phyloP scores from a whole-genome alignment of 2,113 vertebrate species.

The Larimichthys crocea region DNA sequence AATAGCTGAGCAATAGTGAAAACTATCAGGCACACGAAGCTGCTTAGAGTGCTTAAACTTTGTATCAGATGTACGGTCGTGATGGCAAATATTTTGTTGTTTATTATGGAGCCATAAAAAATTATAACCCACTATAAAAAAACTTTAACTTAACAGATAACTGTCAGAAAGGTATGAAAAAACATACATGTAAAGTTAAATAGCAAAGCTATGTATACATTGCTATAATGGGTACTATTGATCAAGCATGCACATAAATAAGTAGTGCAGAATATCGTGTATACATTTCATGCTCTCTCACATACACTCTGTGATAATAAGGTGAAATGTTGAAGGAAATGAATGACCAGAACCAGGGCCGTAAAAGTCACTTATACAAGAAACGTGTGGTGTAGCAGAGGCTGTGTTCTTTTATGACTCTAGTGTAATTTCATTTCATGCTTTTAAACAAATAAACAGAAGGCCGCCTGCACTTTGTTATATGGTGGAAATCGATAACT shows the following conservation, averaged over 20 bases:
- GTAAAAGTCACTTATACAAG: slow-evolving; percentile 25
- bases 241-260: not conserved
- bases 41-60: too few relatives aligned
- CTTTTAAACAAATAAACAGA: slow-evolving; percentile 52
- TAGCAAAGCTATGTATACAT: not conserved
- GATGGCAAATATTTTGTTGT: too few relatives aligned
- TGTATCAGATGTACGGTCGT: too few relatives aligned
- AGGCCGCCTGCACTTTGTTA: slow-evolving; percentile 45
- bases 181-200: not conserved
- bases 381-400: slow-evolving; percentile 37
- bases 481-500: slow-evolving; percentile 54
- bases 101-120: not conserved
- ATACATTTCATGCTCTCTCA: not conserved
- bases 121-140: not conserved
- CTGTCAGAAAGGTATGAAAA: not conserved
- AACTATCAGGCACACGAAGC: too few relatives aligned
- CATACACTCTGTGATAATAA: slow-evolving; percentile 1
- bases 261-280: not conserved
- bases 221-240: not conserved
- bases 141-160: not conserved
- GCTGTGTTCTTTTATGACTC: slow-evolving; percentile 35
- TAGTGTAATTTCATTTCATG: slow-evolving; percentile 54
- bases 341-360: slow-evolving; percentile 7
- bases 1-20: not conserved
- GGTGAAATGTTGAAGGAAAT: slow-evolving; percentile 25